These are phyloP conservation scores for Rotaria macrura DNA, from an alignment of 2,888 invertebrate species.

Conservation along the genomic window DNA sequence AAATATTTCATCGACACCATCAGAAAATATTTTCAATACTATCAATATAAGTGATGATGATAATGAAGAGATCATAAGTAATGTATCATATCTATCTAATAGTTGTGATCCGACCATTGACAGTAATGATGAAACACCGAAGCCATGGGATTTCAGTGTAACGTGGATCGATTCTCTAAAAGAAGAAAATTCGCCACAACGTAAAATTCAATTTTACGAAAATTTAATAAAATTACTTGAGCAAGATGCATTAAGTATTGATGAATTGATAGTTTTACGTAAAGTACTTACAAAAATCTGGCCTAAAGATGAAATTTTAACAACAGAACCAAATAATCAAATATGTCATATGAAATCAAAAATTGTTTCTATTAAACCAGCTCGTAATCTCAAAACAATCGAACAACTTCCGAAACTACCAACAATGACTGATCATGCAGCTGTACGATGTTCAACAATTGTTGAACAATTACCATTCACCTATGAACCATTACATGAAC, in stretches of 20 bases:
- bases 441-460: constrained; percentile 1
- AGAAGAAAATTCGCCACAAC: neutral
- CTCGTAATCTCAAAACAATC: neutral
- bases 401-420: neutral
- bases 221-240: neutral
- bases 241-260: neutral
- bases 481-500: neutral
- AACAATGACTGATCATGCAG: neutral
- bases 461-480: neutral
- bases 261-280: neutral
- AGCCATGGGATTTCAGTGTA: constrained; percentile 7
- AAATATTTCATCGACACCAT: neutral
- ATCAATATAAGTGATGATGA: neutral
- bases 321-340: neutral
- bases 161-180: constrained; percentile 7
- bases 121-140: neutral
- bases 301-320: neutral
- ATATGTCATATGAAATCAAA: neutral
- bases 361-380: neutral
- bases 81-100: neutral
- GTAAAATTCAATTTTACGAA: constrained; percentile 18
- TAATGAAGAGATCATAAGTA: neutral
- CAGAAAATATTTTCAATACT: neutral
- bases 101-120: neutral
- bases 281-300: constrained; percentile 4